phyloP scores from a whole-genome alignment of 2,113 vertebrate genomes.

The Apteryx mantelli region DNA sequence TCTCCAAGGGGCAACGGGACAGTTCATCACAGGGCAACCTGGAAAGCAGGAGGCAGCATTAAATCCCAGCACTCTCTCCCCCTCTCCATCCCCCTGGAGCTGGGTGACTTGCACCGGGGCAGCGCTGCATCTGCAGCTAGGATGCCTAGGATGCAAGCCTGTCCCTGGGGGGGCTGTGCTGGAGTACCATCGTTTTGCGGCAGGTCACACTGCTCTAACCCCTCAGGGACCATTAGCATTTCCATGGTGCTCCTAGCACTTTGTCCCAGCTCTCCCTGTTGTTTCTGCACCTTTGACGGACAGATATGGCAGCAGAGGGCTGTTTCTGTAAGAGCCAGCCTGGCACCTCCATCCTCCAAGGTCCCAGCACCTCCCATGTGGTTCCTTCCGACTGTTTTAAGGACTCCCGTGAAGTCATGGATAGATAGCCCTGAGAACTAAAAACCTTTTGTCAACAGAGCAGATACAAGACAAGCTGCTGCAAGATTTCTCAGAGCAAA shows the following conservation, averaged over 20 bases:
- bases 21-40: not conserved
- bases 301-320: not conserved
- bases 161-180: no score
- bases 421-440: constrained; percentile 19
- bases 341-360: not conserved
- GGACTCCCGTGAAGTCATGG: not conserved
- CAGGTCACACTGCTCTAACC: not conserved
- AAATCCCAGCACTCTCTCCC: not conserved
- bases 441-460: constrained; percentile 56
- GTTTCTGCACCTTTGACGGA: not conserved
- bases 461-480: constrained; percentile 44
- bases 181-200: not conserved
- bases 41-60: not conserved
- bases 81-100: not conserved
- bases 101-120: no score
- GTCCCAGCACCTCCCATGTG: not conserved
- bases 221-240: not conserved
- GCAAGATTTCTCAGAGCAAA: constrained; percentile 59
- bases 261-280: not conserved
- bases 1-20: not conserved
- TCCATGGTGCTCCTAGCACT: not conserved
- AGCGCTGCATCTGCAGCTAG: no score
- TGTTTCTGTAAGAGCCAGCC: not conserved
- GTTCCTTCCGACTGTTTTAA: not conserved
- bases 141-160: no score